phyloP scores from a whole-genome alignment of 1,140 invertebrate species.

The Drepana arcuata region DNA sequence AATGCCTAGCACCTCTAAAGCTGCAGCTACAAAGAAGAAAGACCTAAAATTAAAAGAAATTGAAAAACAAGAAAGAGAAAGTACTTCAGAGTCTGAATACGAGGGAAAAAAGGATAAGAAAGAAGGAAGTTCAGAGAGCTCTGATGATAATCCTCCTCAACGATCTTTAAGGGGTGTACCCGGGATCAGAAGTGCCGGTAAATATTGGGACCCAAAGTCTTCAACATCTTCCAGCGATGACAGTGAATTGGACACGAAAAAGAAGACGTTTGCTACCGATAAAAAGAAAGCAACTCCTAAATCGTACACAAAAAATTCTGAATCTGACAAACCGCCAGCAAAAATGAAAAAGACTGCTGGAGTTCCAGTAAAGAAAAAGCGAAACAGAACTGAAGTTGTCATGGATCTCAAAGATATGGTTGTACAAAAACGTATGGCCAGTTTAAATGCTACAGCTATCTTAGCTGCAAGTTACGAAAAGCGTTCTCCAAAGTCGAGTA shows the following conservation, averaged over 20 bases:
- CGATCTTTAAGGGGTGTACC: conserved; percentile 80
- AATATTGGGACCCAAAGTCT: conserved; percentile 85
- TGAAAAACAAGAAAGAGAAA: conserved; percentile 56
- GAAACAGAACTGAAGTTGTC: conserved; percentile 77
- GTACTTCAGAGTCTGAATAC: conserved; percentile 66
- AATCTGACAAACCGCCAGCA: conserved; percentile 45
- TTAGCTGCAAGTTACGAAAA: conserved; percentile 93
- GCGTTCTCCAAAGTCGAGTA: conserved; percentile 73
- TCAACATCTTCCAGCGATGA: conserved; percentile 74
- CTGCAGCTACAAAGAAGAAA: conserved; percentile 50
- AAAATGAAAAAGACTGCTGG: conserved; percentile 59
- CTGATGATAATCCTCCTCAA: conserved; percentile 63
- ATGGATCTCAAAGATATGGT: conserved; percentile 92
- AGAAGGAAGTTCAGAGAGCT: conserved; percentile 63
- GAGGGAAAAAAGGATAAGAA: conserved; percentile 59
- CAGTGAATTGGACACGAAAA: conserved; percentile 63
- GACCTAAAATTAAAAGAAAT: conserved; percentile 46
- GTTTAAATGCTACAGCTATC: conserved; percentile 92
- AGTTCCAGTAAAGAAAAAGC: conserved; percentile 55
- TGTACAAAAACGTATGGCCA: conserved; percentile 92
- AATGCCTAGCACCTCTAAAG: conserved; percentile 48
- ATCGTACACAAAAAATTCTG: conserved; percentile 61
- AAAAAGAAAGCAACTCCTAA: conserved; percentile 55
- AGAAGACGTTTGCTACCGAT: conserved; percentile 29
- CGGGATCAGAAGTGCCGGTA: conserved; percentile 82